These are phyloP conservation scores for Psittacula cyanocephala DNA, from an alignment of 2,113 vertebrate genomes.

Conservation along the genomic window DNA sequence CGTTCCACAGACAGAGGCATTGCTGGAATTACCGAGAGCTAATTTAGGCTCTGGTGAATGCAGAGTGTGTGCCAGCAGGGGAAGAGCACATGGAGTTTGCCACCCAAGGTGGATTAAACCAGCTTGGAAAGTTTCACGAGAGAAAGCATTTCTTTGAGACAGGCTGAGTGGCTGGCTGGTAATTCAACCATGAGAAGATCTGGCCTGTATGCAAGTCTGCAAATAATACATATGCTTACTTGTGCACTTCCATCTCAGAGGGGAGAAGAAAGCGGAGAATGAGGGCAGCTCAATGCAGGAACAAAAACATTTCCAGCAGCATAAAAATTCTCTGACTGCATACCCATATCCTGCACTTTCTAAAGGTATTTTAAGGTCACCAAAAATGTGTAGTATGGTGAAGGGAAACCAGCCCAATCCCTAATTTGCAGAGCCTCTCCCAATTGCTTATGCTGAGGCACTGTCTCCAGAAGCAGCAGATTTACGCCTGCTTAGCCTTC, in stretches of 20 bases:
- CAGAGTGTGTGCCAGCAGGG: constrained; percentile 52
- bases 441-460: neutral
- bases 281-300: constrained; percentile 8
- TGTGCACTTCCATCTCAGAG: constrained; percentile 23
- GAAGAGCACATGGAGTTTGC: constrained; percentile 56
- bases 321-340: constrained; percentile 25
- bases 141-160: constrained; percentile 63
- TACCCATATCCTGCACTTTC: constrained; percentile 13
- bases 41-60: constrained; percentile 55
- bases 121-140: constrained; percentile 59
- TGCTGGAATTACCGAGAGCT: constrained; percentile 62
- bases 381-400: neutral
- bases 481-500: neutral
- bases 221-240: constrained; percentile 51
- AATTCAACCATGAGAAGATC: constrained; percentile 63
- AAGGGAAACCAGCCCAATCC: neutral
- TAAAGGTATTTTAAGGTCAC: constrained; percentile 57
- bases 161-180: constrained; percentile 49
- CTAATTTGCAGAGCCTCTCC: neutral
- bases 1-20: constrained; percentile 40
- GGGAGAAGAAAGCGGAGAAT: constrained; percentile 45
- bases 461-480: neutral
- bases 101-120: constrained; percentile 73
- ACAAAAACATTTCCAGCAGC: constrained; percentile 5
- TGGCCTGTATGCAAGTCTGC: constrained; percentile 34